Percentiles rank a stretch among this genome's conserved stretches.
Evolutionary conservation across 2,113 vertebrate species (phyloP).

Genomic region (Dolichallabes microphthalmus): DNA sequence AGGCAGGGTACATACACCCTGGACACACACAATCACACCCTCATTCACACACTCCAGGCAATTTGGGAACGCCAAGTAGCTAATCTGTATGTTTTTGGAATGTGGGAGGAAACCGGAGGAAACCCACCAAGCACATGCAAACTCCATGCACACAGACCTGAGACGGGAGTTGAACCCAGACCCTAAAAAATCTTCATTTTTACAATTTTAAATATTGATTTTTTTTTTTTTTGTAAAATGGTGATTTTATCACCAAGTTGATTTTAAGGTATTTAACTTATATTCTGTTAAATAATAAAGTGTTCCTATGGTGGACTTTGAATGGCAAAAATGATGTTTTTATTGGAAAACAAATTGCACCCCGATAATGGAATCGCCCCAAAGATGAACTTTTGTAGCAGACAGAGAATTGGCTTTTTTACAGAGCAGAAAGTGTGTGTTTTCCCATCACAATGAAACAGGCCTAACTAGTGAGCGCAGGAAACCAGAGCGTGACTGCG

Average conservation of each 20-base stretch:
- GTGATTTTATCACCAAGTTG: background rate
- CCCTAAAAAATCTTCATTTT: too few species aligned
- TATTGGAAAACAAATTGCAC: background rate
- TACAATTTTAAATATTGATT: background rate
- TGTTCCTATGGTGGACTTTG: background rate
- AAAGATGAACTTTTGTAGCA: conserved; percentile 8
- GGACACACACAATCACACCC: too few species aligned
- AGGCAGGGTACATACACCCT: too few species aligned
- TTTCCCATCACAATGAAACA: conserved; percentile 56
- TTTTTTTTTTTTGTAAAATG: too few species aligned
- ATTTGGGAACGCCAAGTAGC: too few species aligned
- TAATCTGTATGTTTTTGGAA: too few species aligned
- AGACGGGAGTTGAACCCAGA: too few species aligned
- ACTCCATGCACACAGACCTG: too few species aligned
- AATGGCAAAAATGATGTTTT: background rate
- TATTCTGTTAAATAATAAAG: background rate
- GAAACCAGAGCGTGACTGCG: conserved; percentile 74
- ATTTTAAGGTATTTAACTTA: background rate
- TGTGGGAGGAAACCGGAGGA: too few species aligned
- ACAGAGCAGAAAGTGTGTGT: conserved; percentile 45
- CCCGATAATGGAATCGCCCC: background rate
- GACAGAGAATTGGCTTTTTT: background rate
- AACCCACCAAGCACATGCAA: too few species aligned
- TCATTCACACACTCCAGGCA: too few species aligned
- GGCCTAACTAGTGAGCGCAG: conserved; percentile 63